A percentile compares a stretch with the other conserved stretches of the same genome.
These are phyloP conservation scores for Climacteris rufus DNA, from an alignment of 2,113 vertebrate species.

Conservation along the genomic window DNA sequence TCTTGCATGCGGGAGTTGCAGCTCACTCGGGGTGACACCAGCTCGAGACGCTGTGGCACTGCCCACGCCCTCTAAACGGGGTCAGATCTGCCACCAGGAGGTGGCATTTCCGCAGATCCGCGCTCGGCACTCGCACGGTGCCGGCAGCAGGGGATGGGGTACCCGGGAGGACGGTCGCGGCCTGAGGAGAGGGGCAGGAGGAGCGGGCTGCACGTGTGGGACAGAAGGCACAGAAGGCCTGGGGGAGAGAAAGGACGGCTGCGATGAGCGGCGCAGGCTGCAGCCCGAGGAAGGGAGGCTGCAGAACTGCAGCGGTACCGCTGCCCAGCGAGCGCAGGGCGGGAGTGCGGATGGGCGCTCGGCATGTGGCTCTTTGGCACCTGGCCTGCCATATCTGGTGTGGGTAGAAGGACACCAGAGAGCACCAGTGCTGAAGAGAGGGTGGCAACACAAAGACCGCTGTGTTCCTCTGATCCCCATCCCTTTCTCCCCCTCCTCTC, in stretches of 20 bases:
- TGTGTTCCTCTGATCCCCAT: slow-evolving; percentile 46
- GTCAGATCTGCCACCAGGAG: neutral
- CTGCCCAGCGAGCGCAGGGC: neutral
- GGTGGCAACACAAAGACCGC: slow-evolving; percentile 28
- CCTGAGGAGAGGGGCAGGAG: neutral
- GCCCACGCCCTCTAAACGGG: neutral
- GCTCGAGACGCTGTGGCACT: neutral
- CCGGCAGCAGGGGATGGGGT: neutral
- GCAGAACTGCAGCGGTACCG: neutral
- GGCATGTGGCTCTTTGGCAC: neutral
- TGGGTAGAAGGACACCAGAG: slow-evolving; percentile 47
- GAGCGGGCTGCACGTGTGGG: neutral
- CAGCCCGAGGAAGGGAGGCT: neutral
- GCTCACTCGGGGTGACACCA: neutral
- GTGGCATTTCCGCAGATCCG: neutral
- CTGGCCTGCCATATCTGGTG: slow-evolving; percentile 29
- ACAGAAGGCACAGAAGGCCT: neutral
- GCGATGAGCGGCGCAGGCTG: neutral
- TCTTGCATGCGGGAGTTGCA: neutral
- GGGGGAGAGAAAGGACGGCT: neutral
- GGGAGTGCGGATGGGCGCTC: neutral
- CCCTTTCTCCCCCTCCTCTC: slow-evolving; percentile 41
- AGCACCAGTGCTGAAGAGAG: slow-evolving; percentile 24
- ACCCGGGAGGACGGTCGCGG: too few relatives aligned
- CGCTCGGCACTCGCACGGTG: neutral